Conservation (phyloP, 2,113 vertebrate species). For the Lipotes vexillifer region DNA sequence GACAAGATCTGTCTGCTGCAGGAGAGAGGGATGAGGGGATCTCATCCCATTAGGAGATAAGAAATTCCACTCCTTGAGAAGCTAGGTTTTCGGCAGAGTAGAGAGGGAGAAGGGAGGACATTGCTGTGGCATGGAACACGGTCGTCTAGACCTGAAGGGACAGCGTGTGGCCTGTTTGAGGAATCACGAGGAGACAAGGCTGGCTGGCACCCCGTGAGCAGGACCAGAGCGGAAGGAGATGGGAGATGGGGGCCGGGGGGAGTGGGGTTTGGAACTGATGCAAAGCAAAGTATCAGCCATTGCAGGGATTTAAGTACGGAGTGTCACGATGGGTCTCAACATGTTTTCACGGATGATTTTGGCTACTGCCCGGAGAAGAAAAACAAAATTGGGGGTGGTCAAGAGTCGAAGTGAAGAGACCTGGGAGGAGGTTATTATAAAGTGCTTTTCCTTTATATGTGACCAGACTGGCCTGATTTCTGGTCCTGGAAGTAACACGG, state of each 20-base stretch:
- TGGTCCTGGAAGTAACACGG: not conserved
- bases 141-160: not conserved
- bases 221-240: not conserved
- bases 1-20: not conserved
- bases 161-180: not conserved
- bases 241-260: not conserved
- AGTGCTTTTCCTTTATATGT: not conserved
- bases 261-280: not conserved
- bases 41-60: not conserved
- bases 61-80: not conserved
- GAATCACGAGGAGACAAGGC: not conserved
- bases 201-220: not conserved
- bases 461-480: not conserved
- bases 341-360: not conserved
- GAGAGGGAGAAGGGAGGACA: not conserved
- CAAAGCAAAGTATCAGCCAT: not conserved
- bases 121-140: fast-evolving
- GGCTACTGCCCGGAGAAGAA: not conserved
- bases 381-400: not conserved
- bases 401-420: not conserved
- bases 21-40: not conserved
- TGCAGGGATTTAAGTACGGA: not conserved
- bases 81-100: not conserved
- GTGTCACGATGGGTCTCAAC: not conserved
- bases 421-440: not conserved